Evolutionary conservation across 2,888 invertebrate genomes (phyloP), one percentile per base, ranked within the genome.

Genomic region (Acleris laterana): DNA sequence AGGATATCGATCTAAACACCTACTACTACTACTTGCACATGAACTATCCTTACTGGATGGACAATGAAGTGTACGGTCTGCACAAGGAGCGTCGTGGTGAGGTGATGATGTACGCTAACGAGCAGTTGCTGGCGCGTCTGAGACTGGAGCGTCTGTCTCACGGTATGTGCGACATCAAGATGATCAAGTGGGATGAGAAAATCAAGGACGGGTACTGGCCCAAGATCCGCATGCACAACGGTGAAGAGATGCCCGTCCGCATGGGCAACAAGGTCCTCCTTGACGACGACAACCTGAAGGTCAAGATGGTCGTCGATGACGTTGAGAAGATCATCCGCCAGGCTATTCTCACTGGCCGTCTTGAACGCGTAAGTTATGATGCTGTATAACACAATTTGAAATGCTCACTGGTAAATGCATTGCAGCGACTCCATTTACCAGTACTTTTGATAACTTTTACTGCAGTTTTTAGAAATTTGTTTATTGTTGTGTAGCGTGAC

Each of bases 1-100:
- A 97, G 81, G 97, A 97, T 81, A 89, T 97, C 60, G 96, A 96
- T 70, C 89, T 97, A 16, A 96, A 96, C 85, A 87, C 95, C 16
- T 96, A 95, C 91, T 95, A 95, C 89, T 95, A 95, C 87, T 94
- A 95, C 83, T 90, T 93, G 83, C 94, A 95, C 78, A 89, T 95
- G 81, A 94, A 94, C 80, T 95, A 95, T 82, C 96, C 96, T 5
- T 94, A 90, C 90, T 96, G 95, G 95, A 93, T 95, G 92, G 90
- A 93, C 68, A 94, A 95, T 52, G 90, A 93, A 13, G 85, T 93
- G 38, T 93, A 90, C 74, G 85, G 82, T 20, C 73, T 93, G 51
- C 85, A 91, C 73, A 90, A 90, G 73, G 91, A 90, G 72, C 87
- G 89, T 59, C 93, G 94, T 38, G 94, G 94, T 53, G 95, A 95